Evolutionary conservation across 2,797 vertebrate species (phyloP).

Genomic region (Meriones psammophilus): DNA sequence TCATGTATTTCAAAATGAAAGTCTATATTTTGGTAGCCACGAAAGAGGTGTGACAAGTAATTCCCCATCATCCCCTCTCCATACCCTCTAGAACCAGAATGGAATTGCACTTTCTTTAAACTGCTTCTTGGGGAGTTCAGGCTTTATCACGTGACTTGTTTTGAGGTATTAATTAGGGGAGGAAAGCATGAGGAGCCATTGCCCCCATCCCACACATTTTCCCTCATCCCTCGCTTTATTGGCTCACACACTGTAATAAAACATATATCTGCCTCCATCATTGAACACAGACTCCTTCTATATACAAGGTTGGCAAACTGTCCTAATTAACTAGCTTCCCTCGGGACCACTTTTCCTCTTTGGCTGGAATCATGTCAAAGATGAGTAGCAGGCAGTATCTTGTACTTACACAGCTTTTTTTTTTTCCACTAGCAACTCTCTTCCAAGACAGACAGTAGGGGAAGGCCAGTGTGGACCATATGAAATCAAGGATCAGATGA

Average conservation of each 20-base stretch:
- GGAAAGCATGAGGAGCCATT: neutral
- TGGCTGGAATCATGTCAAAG: neutral
- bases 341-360: neutral
- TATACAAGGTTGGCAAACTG: neutral
- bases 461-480: neutral
- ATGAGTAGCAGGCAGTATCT: neutral
- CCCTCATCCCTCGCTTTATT: neutral
- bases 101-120: neutral
- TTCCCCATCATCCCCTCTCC: neutral
- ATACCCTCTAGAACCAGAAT: neutral
- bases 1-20: neutral
- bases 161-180: conserved; percentile 32
- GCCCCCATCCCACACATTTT: neutral
- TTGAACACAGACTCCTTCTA: neutral
- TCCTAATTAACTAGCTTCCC: neutral
- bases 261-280: neutral
- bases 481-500: neutral
- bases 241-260: neutral
- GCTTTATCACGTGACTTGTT: neutral
- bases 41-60: neutral
- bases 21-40: neutral
- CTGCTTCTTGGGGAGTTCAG: neutral
- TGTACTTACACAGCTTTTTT: neutral
- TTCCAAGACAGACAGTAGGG: neutral
- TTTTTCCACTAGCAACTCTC: neutral